Conservation (phyloP, 2,113 vertebrate genomes). For the Engraulis encrasicolus region DNA sequence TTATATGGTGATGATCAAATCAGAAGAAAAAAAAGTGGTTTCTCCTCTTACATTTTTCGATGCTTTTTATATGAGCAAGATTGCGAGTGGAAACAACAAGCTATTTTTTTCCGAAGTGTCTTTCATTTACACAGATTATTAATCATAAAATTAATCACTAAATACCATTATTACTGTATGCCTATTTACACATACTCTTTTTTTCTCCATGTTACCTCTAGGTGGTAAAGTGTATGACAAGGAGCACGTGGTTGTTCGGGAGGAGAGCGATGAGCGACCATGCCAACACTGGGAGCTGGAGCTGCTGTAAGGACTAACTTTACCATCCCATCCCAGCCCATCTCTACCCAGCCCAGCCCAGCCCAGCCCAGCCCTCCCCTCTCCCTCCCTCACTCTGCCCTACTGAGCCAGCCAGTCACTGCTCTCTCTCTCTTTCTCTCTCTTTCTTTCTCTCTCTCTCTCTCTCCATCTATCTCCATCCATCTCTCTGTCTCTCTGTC, state of each 20-base stretch:
- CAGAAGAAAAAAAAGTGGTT: too few relatives aligned
- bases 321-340: background rate
- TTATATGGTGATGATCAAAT: too few relatives aligned
- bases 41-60: too few relatives aligned
- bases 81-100: too few relatives aligned
- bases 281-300: constrained; percentile 86
- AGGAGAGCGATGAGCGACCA: constrained; percentile 70
- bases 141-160: too few relatives aligned
- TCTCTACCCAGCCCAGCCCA: background rate
- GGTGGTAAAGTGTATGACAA: constrained; percentile 87
- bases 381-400: background rate
- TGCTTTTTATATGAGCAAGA: too few relatives aligned
- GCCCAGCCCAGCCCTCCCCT: background rate
- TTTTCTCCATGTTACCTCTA: constrained; percentile 47
- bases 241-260: constrained; percentile 85
- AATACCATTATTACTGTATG: too few relatives aligned
- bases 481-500: background rate
- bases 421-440: background rate
- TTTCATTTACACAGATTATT: too few relatives aligned
- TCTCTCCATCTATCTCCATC: background rate
- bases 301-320: constrained; percentile 66
- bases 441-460: constrained; percentile 35
- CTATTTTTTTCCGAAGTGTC: too few relatives aligned
- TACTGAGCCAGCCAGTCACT: background rate
- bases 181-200: background rate